These are phyloP conservation scores for Lasius platythorax DNA, from an alignment of 2,888 invertebrate species.

Conservation along the genomic window DNA sequence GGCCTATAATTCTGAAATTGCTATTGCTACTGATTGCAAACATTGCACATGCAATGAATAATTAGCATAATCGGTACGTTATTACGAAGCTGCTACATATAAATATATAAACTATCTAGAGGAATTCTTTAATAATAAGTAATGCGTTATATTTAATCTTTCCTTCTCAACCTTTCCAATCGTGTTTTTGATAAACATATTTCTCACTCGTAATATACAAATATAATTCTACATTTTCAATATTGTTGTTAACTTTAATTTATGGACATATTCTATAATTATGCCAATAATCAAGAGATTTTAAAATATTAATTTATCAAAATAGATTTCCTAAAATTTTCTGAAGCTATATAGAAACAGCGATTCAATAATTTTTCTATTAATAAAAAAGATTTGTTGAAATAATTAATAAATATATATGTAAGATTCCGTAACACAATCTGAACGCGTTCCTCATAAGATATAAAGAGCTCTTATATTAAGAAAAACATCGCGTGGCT, in stretches of 20 bases:
- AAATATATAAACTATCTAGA: conserved; percentile 12
- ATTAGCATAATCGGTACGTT: conserved; percentile 32
- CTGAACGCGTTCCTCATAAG: neutral
- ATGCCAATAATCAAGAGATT: neutral
- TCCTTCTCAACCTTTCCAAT: conserved; percentile 3
- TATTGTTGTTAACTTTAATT: conserved; percentile 4
- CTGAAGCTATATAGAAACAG: neutral
- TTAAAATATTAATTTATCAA: neutral
- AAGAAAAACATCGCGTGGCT: neutral
- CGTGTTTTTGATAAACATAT: neutral
- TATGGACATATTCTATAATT: neutral
- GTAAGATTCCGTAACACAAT: neutral
- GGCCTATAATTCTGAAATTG: conserved; percentile 1
- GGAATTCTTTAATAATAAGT: conserved; percentile 27
- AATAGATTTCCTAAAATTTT: neutral
- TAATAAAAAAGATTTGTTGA: neutral
- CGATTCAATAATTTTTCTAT: neutral
- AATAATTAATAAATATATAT: conserved; percentile 1
- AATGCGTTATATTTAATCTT: conserved; percentile 15
- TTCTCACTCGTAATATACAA: conserved; percentile 10
- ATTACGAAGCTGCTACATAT: conserved; percentile 3
- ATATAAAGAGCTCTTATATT: neutral
- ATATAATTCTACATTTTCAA: conserved; percentile 5
- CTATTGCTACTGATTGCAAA: neutral
- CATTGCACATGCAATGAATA: conserved; percentile 6